Conservation (phyloP, 2,888 invertebrate genomes). For the Sialis lutaria region DNA sequence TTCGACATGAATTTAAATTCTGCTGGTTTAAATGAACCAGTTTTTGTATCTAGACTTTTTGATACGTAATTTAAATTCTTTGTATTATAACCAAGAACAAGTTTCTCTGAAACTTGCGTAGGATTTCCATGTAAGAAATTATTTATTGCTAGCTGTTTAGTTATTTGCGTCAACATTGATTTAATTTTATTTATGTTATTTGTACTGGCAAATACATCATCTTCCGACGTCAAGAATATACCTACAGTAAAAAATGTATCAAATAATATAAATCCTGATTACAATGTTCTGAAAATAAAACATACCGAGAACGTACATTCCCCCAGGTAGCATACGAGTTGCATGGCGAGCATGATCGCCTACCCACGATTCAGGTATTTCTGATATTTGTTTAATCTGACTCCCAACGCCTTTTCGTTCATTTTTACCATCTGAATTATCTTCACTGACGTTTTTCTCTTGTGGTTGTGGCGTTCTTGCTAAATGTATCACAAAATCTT, state of each 20-base stretch:
- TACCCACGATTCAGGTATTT: conserved; percentile 49
- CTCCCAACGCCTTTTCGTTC: conserved; percentile 23
- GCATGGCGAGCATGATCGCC: conserved; percentile 75
- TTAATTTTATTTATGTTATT: conserved; percentile 37
- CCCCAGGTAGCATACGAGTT: conserved; percentile 80
- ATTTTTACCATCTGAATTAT: conserved; percentile 17
- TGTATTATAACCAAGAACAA: conserved; percentile 42
- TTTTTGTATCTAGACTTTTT: conserved; percentile 42
- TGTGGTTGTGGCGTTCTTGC: conserved; percentile 53
- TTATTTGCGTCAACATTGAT: conserved; percentile 34
- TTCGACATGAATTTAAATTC: conserved; percentile 63
- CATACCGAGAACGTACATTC: conserved; percentile 62
- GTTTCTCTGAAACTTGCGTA: conserved; percentile 35
- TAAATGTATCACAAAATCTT: conserved; percentile 63
- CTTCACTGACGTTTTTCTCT: conserved; percentile 24
- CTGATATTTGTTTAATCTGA: conserved; percentile 29
- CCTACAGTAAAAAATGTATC: conserved; percentile 24
- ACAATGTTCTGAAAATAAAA: background rate
- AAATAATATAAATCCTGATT: conserved; percentile 1
- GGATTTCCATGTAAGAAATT: conserved; percentile 42
- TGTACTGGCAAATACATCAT: conserved; percentile 40
- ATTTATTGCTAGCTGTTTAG: conserved; percentile 35
- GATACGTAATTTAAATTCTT: conserved; percentile 37
- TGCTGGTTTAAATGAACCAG: conserved; percentile 39
- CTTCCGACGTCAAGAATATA: conserved; percentile 55